These are phyloP conservation scores for Trematocara zebra DNA, from an alignment of 2,113 vertebrate species.

Conservation along the genomic window DNA sequence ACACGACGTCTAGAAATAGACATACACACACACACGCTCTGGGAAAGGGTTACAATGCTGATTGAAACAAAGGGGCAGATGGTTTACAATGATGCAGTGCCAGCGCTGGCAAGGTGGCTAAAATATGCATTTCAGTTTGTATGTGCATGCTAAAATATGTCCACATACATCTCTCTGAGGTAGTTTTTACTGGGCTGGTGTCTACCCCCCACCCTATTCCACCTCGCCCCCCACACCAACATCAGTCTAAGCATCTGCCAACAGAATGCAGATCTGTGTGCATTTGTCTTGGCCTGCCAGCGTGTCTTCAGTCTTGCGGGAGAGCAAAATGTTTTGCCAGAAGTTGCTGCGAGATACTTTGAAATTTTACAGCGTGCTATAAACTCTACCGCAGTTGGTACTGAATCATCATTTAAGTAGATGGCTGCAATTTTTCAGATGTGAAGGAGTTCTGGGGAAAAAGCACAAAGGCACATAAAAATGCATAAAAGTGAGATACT, in stretches of 20 bases:
- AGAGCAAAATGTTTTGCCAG: neutral
- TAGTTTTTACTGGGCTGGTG: neutral
- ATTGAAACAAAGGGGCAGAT: conserved; percentile 66
- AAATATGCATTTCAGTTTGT: conserved; percentile 47
- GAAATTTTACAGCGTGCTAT: neutral
- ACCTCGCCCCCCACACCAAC: neutral
- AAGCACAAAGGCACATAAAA: neutral
- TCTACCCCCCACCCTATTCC: neutral
- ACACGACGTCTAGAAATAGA: neutral
- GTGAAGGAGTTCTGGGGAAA: neutral
- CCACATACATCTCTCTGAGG: conserved; percentile 3
- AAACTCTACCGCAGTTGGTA: neutral
- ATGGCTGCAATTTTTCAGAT: neutral
- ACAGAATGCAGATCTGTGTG: neutral
- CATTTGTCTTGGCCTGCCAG: conserved; percentile 15
- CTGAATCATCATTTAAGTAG: neutral
- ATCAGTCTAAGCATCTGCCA: conserved; percentile 12
- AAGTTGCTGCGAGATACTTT: conserved; percentile 2
- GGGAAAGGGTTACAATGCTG: conserved; percentile 62
- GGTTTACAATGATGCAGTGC: conserved; percentile 48
- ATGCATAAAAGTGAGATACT: neutral
- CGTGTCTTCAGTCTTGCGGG: neutral
- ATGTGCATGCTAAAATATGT: neutral
- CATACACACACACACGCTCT: neutral
- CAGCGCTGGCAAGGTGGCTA: conserved; percentile 37